Percentiles rank a stretch among this genome's conserved stretches.
Conservation (phyloP, 2,888 invertebrate species). For the Erebia epiphron region DNA sequence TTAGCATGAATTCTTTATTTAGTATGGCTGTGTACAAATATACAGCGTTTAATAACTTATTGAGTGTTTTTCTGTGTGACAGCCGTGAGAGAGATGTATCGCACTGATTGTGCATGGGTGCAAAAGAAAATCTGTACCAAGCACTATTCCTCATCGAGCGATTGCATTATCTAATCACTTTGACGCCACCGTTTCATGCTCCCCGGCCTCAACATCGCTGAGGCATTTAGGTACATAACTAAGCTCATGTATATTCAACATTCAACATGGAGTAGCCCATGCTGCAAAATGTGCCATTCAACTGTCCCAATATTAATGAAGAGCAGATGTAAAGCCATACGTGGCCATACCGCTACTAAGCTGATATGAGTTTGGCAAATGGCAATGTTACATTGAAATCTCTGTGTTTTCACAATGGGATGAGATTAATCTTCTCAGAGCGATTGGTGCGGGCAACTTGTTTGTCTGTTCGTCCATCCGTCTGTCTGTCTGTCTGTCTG, state of each 20-base stretch:
- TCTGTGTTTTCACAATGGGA: too few relatives aligned
- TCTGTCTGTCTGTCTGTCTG: too few relatives aligned
- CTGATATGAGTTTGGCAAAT: too few relatives aligned
- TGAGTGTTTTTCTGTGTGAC: too few relatives aligned
- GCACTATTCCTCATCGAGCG: background rate
- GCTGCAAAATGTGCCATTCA: conserved; percentile 79
- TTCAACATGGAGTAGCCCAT: conserved; percentile 70
- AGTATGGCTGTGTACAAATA: too few relatives aligned
- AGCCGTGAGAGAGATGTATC: background rate
- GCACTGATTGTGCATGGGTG: background rate
- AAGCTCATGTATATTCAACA: conserved; percentile 79
- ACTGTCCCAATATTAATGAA: conserved; percentile 66
- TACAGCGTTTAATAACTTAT: too few relatives aligned
- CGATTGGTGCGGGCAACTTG: too few relatives aligned
- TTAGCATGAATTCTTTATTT: too few relatives aligned
- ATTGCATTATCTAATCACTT: conserved; percentile 8
- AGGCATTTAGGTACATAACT: conserved; percentile 75
- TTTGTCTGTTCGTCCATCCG: too few relatives aligned
- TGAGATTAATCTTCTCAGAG: too few relatives aligned
- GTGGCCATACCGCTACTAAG: conserved; percentile 51
- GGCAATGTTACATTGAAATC: too few relatives aligned
- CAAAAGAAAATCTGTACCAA: background rate
- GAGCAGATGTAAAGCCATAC: conserved; percentile 48
- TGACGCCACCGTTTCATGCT: conserved; percentile 6
- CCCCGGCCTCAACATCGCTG: conserved; percentile 62